Base-by-base conservation (phyloP, 1,140 invertebrate species). In the Pemphigus obesinymphae region DNA sequence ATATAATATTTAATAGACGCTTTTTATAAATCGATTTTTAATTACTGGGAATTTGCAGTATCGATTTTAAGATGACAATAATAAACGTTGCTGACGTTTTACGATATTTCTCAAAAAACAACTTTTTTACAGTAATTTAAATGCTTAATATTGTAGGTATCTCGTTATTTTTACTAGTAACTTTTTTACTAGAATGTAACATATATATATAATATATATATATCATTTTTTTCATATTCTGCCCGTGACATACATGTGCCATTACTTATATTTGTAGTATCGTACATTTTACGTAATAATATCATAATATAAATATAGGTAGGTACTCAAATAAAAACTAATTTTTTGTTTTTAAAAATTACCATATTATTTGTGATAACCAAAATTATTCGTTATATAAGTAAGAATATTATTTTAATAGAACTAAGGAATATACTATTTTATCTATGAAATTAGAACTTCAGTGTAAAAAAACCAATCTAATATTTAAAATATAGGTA, bases 31-130 rank as follows among this genome's bases (percentile, higher is more conserved):
- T 45, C 4, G n/a, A 2, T 66, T 58, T 68, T 40, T 37, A 40
- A 23, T 68, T 68, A 40, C 20, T 40, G 34, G 8, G 66, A n/a
- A 43, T 43, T 70, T 70, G 26, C 37, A 2, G 40, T 70, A 20
- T 70, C 43, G 26, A 31, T 26, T 31, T 73, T 11, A 48, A 50
- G 15, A 73, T 50, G 70, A 73, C 70, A 73, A 73, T 73, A 50
- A 73, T 31, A 31, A 31, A 31, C 68, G 68, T 72, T 8, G 40
- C 20, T 20, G 13, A 31, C 40, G 23, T 43, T 26, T 70, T 26
- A n/a, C 43, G 45, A 31, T 73, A 31, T 73, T 20, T 50, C 26
- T 29, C 26, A 20, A 20, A 7, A n/a, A 50, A 31, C 26, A 29
- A 20, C 5, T 73, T 73, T 43, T 50, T 29, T 72, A 72, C 17